A percentile compares a stretch with the other conserved stretches of the same genome.
phyloP scores from a whole-genome alignment of 2,113 vertebrate genomes.

The Pomatorhinus ruficollis region DNA sequence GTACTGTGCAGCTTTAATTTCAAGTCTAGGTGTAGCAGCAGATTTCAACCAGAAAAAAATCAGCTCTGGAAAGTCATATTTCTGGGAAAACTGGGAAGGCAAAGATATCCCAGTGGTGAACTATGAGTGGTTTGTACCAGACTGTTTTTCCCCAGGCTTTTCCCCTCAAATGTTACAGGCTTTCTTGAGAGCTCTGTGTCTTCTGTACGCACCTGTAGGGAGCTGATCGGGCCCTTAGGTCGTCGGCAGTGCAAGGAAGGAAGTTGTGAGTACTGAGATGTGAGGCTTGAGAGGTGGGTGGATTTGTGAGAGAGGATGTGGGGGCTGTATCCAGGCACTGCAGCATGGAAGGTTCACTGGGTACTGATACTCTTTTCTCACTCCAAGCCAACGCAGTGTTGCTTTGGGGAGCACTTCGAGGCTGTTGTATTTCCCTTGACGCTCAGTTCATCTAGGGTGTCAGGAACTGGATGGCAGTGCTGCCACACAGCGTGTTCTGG shows the following conservation, averaged over 20 bases:
- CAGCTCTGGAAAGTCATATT: not conserved
- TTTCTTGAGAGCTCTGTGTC: accelerated
- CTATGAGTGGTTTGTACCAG: not conserved
- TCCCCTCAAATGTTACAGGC: not conserved
- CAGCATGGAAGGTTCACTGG: not conserved
- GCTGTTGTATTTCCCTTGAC: not conserved
- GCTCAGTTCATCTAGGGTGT: not conserved
- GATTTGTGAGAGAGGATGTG: not conserved
- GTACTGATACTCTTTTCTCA: not conserved
- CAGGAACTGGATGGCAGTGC: not conserved
- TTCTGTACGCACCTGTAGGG: accelerated
- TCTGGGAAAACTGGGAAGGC: not conserved
- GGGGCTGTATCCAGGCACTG: not conserved
- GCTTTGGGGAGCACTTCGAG: not conserved
- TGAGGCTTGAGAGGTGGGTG: not conserved
- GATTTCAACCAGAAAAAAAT: not conserved
- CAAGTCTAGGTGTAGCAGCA: not conserved
- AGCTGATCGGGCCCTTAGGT: not conserved
- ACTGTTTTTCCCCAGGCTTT: not conserved
- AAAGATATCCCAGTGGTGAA: not conserved
- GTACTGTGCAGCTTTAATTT: not conserved
- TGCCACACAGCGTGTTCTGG: not conserved
- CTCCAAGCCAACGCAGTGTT: not conserved
- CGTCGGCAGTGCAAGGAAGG: not conserved
- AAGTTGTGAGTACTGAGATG: not conserved